Evolutionary conservation across 30 jellyfish, hydroid and myxozoan genomes (phyloP), one percentile per base, ranked within the genome.

Genomic region (Pseudorhiza aurosa): DNA sequence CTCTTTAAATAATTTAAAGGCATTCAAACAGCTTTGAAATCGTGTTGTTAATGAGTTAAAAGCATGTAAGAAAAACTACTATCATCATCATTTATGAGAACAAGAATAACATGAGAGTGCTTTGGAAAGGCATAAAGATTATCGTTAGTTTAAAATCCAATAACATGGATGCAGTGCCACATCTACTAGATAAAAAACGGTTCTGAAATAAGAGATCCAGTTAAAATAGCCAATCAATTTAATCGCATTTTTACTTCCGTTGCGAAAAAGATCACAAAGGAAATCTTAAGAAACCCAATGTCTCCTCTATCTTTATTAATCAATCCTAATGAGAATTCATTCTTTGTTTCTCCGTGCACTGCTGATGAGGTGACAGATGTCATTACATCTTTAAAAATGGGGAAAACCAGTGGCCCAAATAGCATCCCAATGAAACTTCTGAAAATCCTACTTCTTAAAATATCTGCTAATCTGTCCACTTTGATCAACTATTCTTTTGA

Each of bases 251-350:
- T 76, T 64, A 76, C 88, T 1, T 36, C 27, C 43, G 69, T 76
- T 76, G 88, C 88, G 31, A 76, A 42, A 57, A 81, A 56, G 31
- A 76, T 59, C 57, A 76, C 88, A 76, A 35, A 76, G 70, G 58
- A 76, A 33, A 76, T 76, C 81, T 81, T 56, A 57, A 42, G 88
- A 58, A 76, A 46, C 43, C 88, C 70, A 65, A 76, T 35, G 58
- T 76, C 88, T 27, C 80, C 86, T 36, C 24, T 76, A 46, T 58
- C 71, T 58, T 76, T 57, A 68, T 58, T 62, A 76, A 8, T 45
- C 26, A 76, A 76, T 25, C 80, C 81, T 26, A 76, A 76, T 64
- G 24, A 33, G 70, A 58, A 76, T 2, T 76, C 81, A 69, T 56
- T 76, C 33, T 56, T 57, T 55, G 36, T 57, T 53, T 76, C 62